A percentile compares a stretch with the other conserved stretches of the same genome.
These are phyloP conservation scores for Penaeus chinensis DNA, from an alignment of 1,140 invertebrate species.

Conservation along the genomic window DNA sequence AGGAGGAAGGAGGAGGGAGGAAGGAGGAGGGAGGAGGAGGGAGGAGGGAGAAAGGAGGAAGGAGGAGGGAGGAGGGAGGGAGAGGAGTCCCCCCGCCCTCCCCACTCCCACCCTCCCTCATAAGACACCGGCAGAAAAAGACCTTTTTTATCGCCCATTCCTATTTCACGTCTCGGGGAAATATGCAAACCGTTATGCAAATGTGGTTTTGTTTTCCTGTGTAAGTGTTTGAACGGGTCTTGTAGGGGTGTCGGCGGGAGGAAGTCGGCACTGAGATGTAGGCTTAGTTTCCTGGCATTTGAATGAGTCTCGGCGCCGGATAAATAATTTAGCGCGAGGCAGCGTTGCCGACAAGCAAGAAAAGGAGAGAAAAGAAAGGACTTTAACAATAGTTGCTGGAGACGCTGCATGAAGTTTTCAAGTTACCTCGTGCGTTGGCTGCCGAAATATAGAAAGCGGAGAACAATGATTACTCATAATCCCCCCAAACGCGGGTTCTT, in stretches of 20 bases:
- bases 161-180: constrained; percentile 51
- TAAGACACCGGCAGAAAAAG: neutral
- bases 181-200: constrained; percentile 57
- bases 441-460: too few species aligned
- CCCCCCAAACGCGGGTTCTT: too few species aligned
- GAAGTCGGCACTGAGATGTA: constrained; percentile 6
- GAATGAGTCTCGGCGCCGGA: neutral
- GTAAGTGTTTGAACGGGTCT: constrained; percentile 8
- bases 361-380: neutral
- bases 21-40: too few species aligned
- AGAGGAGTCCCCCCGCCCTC: neutral
- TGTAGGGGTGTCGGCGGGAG: neutral
- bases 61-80: too few species aligned
- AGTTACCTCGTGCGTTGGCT: too few species aligned
- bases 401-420: too few species aligned
- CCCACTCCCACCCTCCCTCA: neutral
- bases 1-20: too few species aligned
- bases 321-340: neutral
- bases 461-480: too few species aligned
- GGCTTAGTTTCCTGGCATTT: constrained; percentile 4
- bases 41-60: too few species aligned
- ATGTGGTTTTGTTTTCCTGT: constrained; percentile 59
- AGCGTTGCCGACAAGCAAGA: neutral
- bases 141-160: constrained; percentile 50
- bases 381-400: too few species aligned